Conservation (phyloP, 2,888 invertebrate species). For the Hedya salicella region DNA sequence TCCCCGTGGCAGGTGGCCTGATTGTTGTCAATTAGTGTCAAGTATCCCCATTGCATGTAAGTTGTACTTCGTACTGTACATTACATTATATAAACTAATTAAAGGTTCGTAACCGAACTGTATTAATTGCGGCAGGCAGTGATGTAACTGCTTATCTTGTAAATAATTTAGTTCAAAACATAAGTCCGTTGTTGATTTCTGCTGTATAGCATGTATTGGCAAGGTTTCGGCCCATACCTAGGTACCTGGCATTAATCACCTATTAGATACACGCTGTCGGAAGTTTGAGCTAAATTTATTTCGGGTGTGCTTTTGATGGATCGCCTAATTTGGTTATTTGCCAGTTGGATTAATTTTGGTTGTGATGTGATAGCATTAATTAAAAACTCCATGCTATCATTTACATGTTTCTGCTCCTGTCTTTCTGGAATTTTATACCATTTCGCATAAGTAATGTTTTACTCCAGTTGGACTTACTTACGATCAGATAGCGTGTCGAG, state of each 20-base stretch:
- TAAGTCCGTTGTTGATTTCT: slow-evolving; percentile 18
- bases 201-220: slow-evolving; percentile 48
- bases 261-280: slow-evolving; percentile 52
- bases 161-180: slow-evolving; percentile 34
- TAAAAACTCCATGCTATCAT: not conserved
- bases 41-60: slow-evolving; percentile 24
- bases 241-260: slow-evolving; percentile 69
- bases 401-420: not conserved
- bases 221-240: slow-evolving; percentile 53
- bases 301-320: slow-evolving; percentile 53
- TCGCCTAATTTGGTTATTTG: slow-evolving; percentile 64
- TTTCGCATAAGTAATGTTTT: slow-evolving; percentile 7
- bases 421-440: not conserved
- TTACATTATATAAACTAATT: slow-evolving; percentile 41
- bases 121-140: slow-evolving; percentile 35
- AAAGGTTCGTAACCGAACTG: slow-evolving; percentile 42
- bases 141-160: slow-evolving; percentile 35
- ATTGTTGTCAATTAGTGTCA: slow-evolving; percentile 22
- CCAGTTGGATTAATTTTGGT: slow-evolving; percentile 54
- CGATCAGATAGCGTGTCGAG: slow-evolving; percentile 57
- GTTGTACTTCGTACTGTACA: slow-evolving; percentile 28
- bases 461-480: slow-evolving; percentile 32
- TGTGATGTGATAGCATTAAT: not conserved
- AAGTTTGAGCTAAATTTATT: slow-evolving; percentile 55
- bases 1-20: slow-evolving; percentile 32